A percentile compares a stretch with the other conserved stretches of the same genome.
Conservation (phyloP, 2,888 invertebrate genomes). For the Morpho deidamia region DNA sequence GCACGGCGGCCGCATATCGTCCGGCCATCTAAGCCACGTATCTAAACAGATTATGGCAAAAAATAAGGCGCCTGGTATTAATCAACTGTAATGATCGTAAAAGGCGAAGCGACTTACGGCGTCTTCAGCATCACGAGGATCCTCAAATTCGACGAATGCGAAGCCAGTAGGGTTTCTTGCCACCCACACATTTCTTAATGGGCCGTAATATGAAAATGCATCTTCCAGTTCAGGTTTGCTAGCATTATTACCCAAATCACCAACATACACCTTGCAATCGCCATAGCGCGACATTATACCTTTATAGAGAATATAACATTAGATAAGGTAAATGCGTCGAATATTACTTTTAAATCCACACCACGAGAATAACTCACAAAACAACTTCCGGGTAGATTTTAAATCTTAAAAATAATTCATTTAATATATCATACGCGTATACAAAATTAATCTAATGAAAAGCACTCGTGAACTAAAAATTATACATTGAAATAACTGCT, state of each 20-base stretch:
- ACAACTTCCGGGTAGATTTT: too few relatives aligned
- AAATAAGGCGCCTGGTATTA: neutral
- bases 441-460: too few relatives aligned
- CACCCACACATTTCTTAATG: slow-evolving; percentile 97
- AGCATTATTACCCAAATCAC: slow-evolving; percentile 94
- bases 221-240: slow-evolving; percentile 96
- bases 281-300: slow-evolving; percentile 86
- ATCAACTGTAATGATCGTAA: neutral
- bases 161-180: slow-evolving; percentile 97
- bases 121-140: slow-evolving; percentile 94
- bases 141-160: slow-evolving; percentile 96
- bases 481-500: too few relatives aligned
- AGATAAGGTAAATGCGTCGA: neutral
- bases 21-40: slow-evolving; percentile 83
- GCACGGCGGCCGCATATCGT: slow-evolving; percentile 94
- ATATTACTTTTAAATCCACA: neutral
- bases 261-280: slow-evolving; percentile 97
- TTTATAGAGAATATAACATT: slow-evolving; percentile 15
- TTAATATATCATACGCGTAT: too few relatives aligned
- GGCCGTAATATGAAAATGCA: slow-evolving; percentile 95
- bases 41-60: slow-evolving; percentile 32
- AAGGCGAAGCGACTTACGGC: slow-evolving; percentile 80
- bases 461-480: too few relatives aligned
- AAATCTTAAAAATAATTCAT: too few relatives aligned
- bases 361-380: neutral